phyloP scores from a whole-genome alignment of 2,797 vertebrate genomes.

The Numenius phaeopus region DNA sequence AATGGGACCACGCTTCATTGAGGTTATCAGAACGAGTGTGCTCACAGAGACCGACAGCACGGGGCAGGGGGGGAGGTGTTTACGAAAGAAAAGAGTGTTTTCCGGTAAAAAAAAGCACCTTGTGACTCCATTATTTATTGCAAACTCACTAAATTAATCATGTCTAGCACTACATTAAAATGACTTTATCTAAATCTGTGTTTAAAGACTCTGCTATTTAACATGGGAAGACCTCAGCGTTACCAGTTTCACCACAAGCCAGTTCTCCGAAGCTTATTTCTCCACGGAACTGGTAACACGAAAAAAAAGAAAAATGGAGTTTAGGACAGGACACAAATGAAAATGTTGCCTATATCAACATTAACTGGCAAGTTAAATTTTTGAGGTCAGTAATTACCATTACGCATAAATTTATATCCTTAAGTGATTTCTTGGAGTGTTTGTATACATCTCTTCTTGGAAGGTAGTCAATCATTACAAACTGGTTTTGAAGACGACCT shows the following conservation, averaged over 20 bases:
- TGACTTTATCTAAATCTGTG: neutral
- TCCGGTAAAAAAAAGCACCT: neutral
- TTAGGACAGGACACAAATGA: neutral
- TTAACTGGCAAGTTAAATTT: neutral
- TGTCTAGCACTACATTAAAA: neutral
- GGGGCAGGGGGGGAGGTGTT: fast-evolving
- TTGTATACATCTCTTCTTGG: neutral
- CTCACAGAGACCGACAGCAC: neutral
- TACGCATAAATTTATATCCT: neutral
- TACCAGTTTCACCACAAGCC: neutral
- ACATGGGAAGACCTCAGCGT: neutral
- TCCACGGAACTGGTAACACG: neutral
- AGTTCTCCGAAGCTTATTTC: neutral
- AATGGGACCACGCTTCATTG: neutral
- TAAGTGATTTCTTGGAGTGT: neutral
- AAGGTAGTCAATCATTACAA: neutral
- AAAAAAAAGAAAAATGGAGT: neutral
- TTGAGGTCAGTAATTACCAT: neutral
- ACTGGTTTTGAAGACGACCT: neutral
- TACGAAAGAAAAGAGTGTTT: neutral
- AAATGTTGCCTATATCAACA: neutral
- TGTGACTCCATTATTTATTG: neutral
- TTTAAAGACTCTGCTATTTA: neutral
- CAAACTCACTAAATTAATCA: neutral
- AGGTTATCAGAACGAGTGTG: neutral